phyloP scores from a whole-genome alignment of 2,113 vertebrate genomes.

The Barbus barbus region DNA sequence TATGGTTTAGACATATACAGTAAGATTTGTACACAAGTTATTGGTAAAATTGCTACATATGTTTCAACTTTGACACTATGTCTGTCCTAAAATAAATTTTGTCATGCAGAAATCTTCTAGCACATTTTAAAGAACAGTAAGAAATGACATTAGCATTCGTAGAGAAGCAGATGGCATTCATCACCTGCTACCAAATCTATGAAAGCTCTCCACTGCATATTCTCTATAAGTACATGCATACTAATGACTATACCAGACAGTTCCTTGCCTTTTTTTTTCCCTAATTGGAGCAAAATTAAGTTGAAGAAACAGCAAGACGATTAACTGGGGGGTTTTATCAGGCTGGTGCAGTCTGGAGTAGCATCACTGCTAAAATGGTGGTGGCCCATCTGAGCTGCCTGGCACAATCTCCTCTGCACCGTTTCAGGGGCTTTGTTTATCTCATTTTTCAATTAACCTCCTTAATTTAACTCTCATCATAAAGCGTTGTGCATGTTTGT shows the following conservation, averaged over 20 bases:
- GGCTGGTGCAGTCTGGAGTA: slow-evolving; percentile 69
- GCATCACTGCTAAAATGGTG: slow-evolving; percentile 71
- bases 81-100: neutral
- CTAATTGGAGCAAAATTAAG: slow-evolving; percentile 89
- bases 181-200: slow-evolving; percentile 26
- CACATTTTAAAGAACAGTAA: neutral
- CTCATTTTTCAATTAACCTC: slow-evolving; percentile 98
- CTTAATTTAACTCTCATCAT: slow-evolving; percentile 84
- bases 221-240: slow-evolving; percentile 74
- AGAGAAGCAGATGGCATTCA: slow-evolving; percentile 1
- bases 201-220: slow-evolving; percentile 59
- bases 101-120: neutral
- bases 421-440: slow-evolving; percentile 85
- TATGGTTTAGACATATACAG: too few species aligned
- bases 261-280: slow-evolving; percentile 73
- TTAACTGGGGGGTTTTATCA: slow-evolving; percentile 83
- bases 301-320: slow-evolving; percentile 89
- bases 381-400: slow-evolving; percentile 73
- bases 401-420: slow-evolving; percentile 80
- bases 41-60: neutral
- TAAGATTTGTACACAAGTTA: neutral
- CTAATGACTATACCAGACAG: slow-evolving; percentile 80
- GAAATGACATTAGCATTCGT: neutral
- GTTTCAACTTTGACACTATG: neutral
- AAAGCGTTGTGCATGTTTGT: slow-evolving; percentile 80